Percentiles rank a stretch among this genome's conserved stretches.
Evolutionary conservation across 2,113 vertebrate species (phyloP).

Genomic region (Cygnus atratus): DNA sequence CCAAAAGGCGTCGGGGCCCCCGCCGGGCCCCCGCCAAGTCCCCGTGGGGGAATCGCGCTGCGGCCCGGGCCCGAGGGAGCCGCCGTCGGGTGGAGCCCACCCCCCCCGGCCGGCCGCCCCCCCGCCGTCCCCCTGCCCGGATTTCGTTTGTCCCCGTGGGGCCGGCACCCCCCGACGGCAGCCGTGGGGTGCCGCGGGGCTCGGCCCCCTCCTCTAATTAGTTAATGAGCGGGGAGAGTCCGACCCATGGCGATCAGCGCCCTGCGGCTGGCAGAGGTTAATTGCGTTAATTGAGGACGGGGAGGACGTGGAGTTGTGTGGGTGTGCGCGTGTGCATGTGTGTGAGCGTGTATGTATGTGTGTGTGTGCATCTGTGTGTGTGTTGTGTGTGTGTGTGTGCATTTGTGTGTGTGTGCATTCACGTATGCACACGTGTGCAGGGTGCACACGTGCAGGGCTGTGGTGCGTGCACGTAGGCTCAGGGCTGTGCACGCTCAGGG

Average conservation of each 20-base stretch:
- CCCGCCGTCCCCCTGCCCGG: fast-evolving
- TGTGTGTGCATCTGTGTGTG: no score
- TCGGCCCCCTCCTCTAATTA: neutral
- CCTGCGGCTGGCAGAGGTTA: neutral
- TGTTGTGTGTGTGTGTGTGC: no score
- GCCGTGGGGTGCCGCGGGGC: neutral
- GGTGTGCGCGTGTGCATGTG: no score
- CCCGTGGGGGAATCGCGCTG: neutral
- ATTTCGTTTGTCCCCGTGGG: neutral
- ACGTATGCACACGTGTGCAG: fast-evolving
- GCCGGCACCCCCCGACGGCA: neutral
- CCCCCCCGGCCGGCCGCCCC: no score
- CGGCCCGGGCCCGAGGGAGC: fast-evolving
- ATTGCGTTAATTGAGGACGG: neutral
- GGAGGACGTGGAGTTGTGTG: neutral
- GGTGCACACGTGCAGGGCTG: neutral
- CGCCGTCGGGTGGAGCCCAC: neutral
- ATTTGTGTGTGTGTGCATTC: no score
- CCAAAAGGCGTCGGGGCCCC: neutral
- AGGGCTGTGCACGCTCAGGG: neutral
- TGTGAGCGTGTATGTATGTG: no score
- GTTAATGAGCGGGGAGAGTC: neutral
- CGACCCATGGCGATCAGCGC: neutral
- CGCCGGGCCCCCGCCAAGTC: neutral
- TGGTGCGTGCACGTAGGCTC: neutral